A percentile compares a stretch with the other conserved stretches of the same genome.
phyloP scores from a whole-genome alignment of 2,113 vertebrate species.

The Orthochromis indermauri region DNA sequence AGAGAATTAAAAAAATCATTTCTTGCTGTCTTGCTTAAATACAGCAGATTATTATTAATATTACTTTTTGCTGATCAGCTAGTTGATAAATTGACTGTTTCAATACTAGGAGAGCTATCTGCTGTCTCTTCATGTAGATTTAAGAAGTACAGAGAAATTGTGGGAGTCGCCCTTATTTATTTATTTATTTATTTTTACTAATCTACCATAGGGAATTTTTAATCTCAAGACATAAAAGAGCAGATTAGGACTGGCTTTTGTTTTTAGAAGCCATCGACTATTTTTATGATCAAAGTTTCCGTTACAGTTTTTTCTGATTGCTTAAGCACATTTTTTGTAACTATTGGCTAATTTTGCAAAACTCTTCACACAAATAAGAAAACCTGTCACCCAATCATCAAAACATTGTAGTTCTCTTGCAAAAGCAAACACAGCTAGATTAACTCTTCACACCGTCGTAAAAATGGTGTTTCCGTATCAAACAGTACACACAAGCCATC shows the following conservation, averaged over 20 bases:
- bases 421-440: too few species aligned
- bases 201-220: constrained; percentile 18
- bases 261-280: not conserved
- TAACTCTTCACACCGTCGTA: too few species aligned
- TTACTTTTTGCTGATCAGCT: not conserved
- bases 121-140: not conserved
- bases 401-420: too few species aligned
- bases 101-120: not conserved
- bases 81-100: not conserved
- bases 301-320: too few species aligned
- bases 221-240: not conserved
- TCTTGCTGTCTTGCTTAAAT: not conserved
- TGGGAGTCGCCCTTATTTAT: not conserved
- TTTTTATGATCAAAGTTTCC: not conserved
- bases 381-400: too few species aligned
- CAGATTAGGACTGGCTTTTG: not conserved
- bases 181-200: not conserved
- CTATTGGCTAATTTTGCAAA: too few species aligned
- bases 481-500: too few species aligned
- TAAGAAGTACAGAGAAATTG: not conserved
- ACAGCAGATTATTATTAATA: not conserved
- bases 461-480: too few species aligned
- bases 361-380: too few species aligned
- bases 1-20: not conserved
- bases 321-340: too few species aligned